Base-by-base conservation (phyloP, 2,113 vertebrate genomes). In the Megaleporinus macrocephalus region DNA sequence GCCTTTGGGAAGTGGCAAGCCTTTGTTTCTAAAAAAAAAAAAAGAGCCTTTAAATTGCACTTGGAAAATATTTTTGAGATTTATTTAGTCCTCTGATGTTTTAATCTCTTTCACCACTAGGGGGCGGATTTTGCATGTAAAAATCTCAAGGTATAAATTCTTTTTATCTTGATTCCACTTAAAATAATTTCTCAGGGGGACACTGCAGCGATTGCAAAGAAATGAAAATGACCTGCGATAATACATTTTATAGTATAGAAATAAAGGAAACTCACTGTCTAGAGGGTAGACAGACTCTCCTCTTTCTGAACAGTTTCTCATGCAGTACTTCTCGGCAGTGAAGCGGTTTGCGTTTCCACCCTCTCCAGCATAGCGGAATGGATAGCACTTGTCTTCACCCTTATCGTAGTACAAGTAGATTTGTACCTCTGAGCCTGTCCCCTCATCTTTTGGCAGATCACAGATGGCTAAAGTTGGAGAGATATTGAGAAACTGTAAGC, bases 281-380 rank as follows among this genome's bases (percentile, higher is more conserved):
- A 3, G 6, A 4, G 92, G 93, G 81, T 92, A 95, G 18, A 88
- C 5, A 0, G 12, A 0, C 6, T 83, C 84, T n/a, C 63, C 83
- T 5, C 6, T 86, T 1, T 0, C 0, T 0, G 93, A 94, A 76
- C 94, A 95, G 86, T 89, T 94, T 84, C 85, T 93, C 26, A 92
- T 86, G 80, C 85, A 90, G 0, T 92, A 76, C 62, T 3, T 89
- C 69, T 93, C 93, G 78, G 62, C 90, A 36, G 2, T 1, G 69
- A 95, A 94, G 6, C 89, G 87, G 82, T 95, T 95, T 14, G 0
- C 80, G 72, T 92, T 95, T 51, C 94, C 95, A 76, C 90, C 93
- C 49, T 49, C 0, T 29, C 91, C 90, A 29, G 73, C 73, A 81
- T 87, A 94, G 27, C 87, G 7, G 84, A 95, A 95, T 0, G 88